phyloP scores from a whole-genome alignment of 1,140 invertebrate species.

The Parasteatoda tepidariorum region DNA sequence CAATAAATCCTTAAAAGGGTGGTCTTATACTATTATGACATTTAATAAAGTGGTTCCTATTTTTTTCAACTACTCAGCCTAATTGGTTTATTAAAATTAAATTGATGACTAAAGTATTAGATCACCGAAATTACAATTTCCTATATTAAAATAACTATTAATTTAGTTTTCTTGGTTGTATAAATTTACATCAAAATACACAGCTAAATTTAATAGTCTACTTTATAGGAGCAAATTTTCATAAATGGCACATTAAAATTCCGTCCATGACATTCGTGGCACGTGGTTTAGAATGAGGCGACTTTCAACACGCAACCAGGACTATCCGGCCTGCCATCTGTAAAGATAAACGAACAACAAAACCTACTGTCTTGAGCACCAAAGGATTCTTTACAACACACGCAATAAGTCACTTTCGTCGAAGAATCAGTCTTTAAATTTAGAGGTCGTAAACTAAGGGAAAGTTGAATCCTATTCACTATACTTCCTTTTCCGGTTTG shows the following conservation, averaged over 20 bases:
- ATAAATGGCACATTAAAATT: slow-evolving; percentile 17
- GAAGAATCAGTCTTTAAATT: not conserved
- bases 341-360: not conserved
- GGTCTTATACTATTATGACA: too few species aligned
- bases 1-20: too few species aligned
- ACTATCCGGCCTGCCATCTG: not conserved
- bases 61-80: too few species aligned
- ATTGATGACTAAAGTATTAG: too few species aligned
- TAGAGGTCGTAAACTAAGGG: not conserved
- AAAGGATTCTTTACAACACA: not conserved
- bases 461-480: not conserved
- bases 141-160: too few species aligned
- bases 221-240: slow-evolving; percentile 4
- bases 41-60: too few species aligned
- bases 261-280: not conserved
- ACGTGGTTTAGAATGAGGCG: not conserved
- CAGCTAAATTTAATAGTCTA: not conserved
- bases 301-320: not conserved
- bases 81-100: too few species aligned
- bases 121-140: too few species aligned
- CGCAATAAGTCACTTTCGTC: slow-evolving; percentile 10
- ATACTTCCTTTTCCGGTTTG: slow-evolving; percentile 18
- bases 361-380: not conserved
- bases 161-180: too few species aligned
- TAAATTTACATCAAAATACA: not conserved